Conservation (phyloP, 1,140 invertebrate genomes). For the Gonioctena quinquepunctata region DNA sequence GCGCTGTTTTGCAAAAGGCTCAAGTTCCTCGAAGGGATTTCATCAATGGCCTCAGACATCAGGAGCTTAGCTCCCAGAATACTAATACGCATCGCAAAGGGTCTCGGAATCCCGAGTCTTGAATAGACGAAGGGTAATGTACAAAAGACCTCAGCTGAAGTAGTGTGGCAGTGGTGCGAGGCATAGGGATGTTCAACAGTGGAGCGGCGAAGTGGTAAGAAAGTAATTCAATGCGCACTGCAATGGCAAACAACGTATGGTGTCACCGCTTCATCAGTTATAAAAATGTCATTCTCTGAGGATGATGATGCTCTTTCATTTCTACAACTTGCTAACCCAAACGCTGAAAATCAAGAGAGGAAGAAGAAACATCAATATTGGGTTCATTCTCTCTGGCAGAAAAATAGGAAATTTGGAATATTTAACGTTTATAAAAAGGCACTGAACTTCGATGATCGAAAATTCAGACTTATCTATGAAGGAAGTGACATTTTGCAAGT, state of each 20-base stretch:
- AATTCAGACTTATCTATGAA: slow-evolving; percentile 13
- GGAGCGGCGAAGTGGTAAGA: slow-evolving; percentile 1
- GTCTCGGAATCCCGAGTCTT: too few relatives aligned
- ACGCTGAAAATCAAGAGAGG: slow-evolving; percentile 14
- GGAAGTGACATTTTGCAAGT: slow-evolving; percentile 16
- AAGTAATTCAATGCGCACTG: slow-evolving; percentile 13
- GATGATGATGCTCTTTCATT: neutral
- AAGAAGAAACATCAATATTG: slow-evolving; percentile 9
- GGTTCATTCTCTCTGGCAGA: slow-evolving; percentile 12
- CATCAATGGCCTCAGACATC: too few relatives aligned
- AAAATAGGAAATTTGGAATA: slow-evolving; percentile 20
- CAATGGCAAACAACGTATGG: slow-evolving; percentile 12
- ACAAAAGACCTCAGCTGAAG: too few relatives aligned
- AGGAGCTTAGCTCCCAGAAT: too few relatives aligned
- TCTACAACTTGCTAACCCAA: neutral
- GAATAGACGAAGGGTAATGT: too few relatives aligned
- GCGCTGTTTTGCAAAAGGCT: too few relatives aligned
- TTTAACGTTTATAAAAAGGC: slow-evolving; percentile 20
- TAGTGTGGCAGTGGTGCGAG: neutral
- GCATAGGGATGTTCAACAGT: neutral
- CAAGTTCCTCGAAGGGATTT: too few relatives aligned
- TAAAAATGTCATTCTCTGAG: neutral
- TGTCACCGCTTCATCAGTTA: neutral
- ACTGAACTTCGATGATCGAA: slow-evolving; percentile 11
- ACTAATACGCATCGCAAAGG: too few relatives aligned